Evolutionary conservation across 2,888 invertebrate species (phyloP).

Genomic region (Melangyna quadrimaculata): DNA sequence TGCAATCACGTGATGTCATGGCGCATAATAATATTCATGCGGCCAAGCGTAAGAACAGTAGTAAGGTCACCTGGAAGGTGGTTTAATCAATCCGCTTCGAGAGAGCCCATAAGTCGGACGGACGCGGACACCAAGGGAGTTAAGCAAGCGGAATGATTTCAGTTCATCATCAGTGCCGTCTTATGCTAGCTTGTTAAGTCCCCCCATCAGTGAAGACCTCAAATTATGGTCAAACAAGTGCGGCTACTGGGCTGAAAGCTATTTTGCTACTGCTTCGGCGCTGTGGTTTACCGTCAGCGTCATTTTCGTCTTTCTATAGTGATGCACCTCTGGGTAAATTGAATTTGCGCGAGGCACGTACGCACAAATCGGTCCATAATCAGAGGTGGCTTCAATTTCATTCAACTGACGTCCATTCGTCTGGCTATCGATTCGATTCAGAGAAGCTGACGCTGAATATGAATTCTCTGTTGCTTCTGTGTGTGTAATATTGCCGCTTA

Average conservation of each 20-base stretch:
- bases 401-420: conserved; percentile 71
- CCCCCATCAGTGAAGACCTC: conserved; percentile 52
- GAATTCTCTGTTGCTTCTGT: conserved; percentile 6
- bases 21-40: conserved; percentile 68
- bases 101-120: not conserved
- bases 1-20: conserved; percentile 71
- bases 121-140: not conserved
- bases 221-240: conserved; percentile 70
- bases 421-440: conserved; percentile 69
- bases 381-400: conserved; percentile 72
- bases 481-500: conserved; percentile 11
- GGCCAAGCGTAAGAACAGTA: conserved; percentile 78
- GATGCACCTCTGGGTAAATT: conserved; percentile 73
- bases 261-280: conserved; percentile 48
- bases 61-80: conserved; percentile 79
- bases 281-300: conserved; percentile 47
- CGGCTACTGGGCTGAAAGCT: conserved; percentile 41
- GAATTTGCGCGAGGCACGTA: conserved; percentile 80
- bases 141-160: not conserved
- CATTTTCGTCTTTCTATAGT: not conserved
- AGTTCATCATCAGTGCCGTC: conserved; percentile 6
- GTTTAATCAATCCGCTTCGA: conserved; percentile 78
- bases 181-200: conserved; percentile 69
- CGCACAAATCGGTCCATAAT: conserved; percentile 79
- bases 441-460: not conserved